Percentiles rank a stretch among this genome's conserved stretches.
Evolutionary conservation across 2,113 vertebrate species (phyloP).

Genomic region (Ictalurus punctatus): DNA sequence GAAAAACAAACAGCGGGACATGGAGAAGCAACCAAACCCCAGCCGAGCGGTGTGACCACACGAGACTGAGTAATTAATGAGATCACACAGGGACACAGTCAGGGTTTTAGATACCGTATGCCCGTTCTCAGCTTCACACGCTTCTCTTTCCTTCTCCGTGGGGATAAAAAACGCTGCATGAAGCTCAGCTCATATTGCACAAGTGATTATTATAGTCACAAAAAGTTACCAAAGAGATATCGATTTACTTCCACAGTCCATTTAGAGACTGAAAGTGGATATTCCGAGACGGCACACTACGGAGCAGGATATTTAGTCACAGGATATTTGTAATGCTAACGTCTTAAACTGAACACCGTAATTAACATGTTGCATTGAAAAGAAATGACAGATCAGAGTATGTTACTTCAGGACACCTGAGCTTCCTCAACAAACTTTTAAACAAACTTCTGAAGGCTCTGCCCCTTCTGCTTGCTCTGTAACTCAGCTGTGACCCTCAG

Average conservation of each 20-base stretch:
- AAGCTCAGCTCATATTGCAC: constrained; percentile 8
- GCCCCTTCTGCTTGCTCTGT: neutral
- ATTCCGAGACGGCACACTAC: neutral
- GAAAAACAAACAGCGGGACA: constrained; percentile 19
- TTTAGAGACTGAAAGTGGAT: too few relatives aligned
- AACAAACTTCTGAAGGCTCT: neutral
- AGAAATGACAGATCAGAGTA: neutral
- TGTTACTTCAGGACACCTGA: neutral
- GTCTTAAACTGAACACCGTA: neutral
- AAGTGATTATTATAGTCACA: neutral
- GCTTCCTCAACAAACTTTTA: neutral
- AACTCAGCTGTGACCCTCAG: neutral
- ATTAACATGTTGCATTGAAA: neutral
- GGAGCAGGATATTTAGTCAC: neutral
- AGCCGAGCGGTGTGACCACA: neutral
- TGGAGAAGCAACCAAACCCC: neutral
- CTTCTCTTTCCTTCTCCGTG: constrained; percentile 8
- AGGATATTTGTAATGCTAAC: neutral
- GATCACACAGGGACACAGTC: neutral
- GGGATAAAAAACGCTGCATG: neutral
- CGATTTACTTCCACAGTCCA: neutral
- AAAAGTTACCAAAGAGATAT: neutral
- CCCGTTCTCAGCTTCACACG: neutral
- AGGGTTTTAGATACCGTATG: neutral
- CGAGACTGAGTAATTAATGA: constrained; percentile 21